A percentile compares a stretch with the other conserved stretches of the same genome.
phyloP scores from a whole-genome alignment of 64 coral and sea anemone species.

The Actinia equina region DNA sequence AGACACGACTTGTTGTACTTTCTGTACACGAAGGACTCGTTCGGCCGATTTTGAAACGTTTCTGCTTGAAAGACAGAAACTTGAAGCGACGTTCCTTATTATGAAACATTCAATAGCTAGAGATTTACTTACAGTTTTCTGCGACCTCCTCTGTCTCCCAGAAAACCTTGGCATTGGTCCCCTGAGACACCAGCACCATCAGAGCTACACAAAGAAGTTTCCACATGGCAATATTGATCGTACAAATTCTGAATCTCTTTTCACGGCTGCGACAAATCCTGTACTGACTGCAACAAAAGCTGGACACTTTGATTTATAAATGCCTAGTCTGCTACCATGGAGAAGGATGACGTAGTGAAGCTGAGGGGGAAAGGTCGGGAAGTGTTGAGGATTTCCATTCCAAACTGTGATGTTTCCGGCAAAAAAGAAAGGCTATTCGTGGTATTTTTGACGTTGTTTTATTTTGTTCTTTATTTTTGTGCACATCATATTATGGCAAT shows the following conservation, averaged over 20 bases:
- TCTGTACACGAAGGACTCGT: not conserved
- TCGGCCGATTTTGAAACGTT: not conserved
- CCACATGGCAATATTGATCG: not conserved
- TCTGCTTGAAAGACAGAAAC: not conserved
- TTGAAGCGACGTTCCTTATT: not conserved
- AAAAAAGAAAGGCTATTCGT: not conserved
- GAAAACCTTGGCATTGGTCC: not conserved
- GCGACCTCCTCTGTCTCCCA: constrained; percentile 2
- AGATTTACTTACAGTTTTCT: not conserved
- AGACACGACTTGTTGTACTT: not conserved
- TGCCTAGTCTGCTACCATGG: not conserved
- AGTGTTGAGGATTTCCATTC: not conserved
- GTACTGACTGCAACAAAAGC: not conserved
- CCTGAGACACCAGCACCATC: not conserved
- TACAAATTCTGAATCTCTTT: not conserved
- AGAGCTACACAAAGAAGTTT: not conserved
- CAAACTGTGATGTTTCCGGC: not conserved
- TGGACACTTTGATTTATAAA: not conserved
- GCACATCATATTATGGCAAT: too few relatives aligned
- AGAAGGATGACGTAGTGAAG: not conserved
- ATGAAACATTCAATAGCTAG: not conserved
- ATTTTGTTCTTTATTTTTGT: not conserved
- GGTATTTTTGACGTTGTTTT: not conserved
- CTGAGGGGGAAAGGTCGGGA: not conserved
- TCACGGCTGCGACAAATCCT: not conserved